phyloP scores from a whole-genome alignment of 2,113 vertebrate genomes.

The Tyto alba region DNA sequence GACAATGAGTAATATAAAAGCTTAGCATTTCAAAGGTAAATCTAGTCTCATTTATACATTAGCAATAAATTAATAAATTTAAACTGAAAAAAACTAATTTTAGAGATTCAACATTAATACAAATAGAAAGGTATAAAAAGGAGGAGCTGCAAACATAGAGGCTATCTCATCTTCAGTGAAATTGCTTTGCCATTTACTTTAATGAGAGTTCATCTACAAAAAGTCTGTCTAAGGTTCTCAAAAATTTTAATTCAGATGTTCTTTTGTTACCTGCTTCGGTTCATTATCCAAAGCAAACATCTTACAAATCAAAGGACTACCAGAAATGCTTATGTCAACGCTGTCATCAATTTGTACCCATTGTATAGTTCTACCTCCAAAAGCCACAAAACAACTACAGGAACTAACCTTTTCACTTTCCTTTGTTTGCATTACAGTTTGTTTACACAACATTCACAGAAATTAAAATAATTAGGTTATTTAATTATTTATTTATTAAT shows the following conservation, averaged over 20 bases:
- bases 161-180: not conserved
- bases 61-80: not conserved
- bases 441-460: not conserved
- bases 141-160: not conserved
- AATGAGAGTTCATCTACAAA: not conserved
- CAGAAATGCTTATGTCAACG: not conserved
- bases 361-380: not conserved
- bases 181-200: not conserved
- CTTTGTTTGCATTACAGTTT: not conserved
- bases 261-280: not conserved
- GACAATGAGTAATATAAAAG: not conserved
- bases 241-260: not conserved
- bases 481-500: no score
- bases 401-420: not conserved
- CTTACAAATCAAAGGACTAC: not conserved
- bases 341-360: not conserved
- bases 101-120: not conserved
- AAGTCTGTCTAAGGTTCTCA: not conserved
- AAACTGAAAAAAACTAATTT: not conserved
- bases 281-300: not conserved
- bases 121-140: not conserved
- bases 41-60: not conserved
- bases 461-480: not conserved
- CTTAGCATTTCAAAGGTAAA: not conserved
- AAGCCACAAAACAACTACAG: not conserved